phyloP scores from a whole-genome alignment of 1,140 invertebrate genomes.

The Hylaeus anthracinus region DNA sequence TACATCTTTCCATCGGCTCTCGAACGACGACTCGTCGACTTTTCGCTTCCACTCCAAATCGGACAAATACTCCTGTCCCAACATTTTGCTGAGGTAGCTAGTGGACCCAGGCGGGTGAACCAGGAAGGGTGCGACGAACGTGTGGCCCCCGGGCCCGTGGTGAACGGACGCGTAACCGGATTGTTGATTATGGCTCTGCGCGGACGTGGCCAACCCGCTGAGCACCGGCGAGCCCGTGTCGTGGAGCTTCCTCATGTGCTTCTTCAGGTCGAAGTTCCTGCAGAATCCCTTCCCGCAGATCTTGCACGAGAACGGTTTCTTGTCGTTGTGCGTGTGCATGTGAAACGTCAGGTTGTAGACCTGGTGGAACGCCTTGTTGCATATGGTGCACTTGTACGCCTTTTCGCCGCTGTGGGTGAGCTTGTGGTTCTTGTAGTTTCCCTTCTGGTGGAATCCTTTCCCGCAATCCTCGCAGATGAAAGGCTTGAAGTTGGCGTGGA shows the following conservation, averaged over 20 bases:
- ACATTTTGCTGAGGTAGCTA: conserved; percentile 76
- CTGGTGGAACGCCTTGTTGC: conserved; percentile 98
- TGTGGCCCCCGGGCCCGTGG: conserved; percentile 70
- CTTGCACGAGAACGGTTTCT: conserved; percentile 97
- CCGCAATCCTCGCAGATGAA: conserved; percentile 97
- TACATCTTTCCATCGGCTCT: no score
- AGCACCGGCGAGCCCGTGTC: conserved; percentile 77
- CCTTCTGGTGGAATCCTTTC: conserved; percentile 98
- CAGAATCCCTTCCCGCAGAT: conserved; percentile 99
- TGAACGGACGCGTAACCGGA: conserved; percentile 70
- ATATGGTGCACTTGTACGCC: conserved; percentile 97
- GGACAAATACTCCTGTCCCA: conserved; percentile 70
- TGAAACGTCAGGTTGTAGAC: conserved; percentile 99
- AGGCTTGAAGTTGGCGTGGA: conserved; percentile 98
- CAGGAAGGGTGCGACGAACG: conserved; percentile 77
- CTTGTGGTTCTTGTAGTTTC: conserved; percentile 99
- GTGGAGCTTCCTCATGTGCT: conserved; percentile 98
- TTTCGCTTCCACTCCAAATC: no score
- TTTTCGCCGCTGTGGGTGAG: conserved; percentile 98
- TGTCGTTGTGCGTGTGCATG: conserved; percentile 99
- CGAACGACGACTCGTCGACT: no score
- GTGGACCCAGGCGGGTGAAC: conserved; percentile 73
- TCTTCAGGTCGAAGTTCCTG: conserved; percentile 99
- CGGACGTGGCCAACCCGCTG: conserved; percentile 57
- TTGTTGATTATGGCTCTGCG: conserved; percentile 66